These are phyloP conservation scores for Ceyx margarethae DNA, from an alignment of 2,113 vertebrate species.

Conservation along the genomic window DNA sequence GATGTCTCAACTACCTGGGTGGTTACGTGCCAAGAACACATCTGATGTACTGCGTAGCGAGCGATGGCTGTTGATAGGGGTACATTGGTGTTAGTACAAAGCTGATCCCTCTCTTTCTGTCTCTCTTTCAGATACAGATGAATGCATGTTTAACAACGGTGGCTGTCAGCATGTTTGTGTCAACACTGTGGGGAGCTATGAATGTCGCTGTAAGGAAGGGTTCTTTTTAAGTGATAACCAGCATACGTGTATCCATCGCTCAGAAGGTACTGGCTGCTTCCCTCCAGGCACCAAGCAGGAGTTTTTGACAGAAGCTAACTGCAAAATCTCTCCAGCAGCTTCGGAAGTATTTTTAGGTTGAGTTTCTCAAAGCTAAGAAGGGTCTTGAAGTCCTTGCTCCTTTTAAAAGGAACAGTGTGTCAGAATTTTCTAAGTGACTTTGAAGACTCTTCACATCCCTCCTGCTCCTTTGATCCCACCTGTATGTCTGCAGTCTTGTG, in stretches of 20 bases:
- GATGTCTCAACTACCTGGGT: background rate
- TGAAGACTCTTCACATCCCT: background rate
- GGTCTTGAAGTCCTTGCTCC: background rate
- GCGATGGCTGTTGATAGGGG: background rate
- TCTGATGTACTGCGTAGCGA: background rate
- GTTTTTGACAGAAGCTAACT: background rate
- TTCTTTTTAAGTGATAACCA: conserved; percentile 98
- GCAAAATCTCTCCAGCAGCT: background rate
- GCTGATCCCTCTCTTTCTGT: background rate
- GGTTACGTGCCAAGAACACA: accelerated
- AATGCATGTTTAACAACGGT: conserved; percentile 91
- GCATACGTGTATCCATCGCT: conserved; percentile 97
- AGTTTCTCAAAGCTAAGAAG: conserved; percentile 16
- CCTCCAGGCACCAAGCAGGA: background rate
- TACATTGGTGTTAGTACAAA: background rate
- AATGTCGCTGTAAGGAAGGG: conserved; percentile 91
- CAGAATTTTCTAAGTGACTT: conserved; percentile 16
- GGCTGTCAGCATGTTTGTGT: conserved; percentile 95
- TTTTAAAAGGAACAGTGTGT: background rate
- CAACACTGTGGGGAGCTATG: conserved; percentile 94
- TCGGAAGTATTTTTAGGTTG: background rate
- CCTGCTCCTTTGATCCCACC: background rate
- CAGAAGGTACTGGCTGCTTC: conserved; percentile 81
- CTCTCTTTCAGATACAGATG: conserved; percentile 74
- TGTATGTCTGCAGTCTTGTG: background rate